These are phyloP conservation scores for Paradoxurus hermaphroditus DNA, from an alignment of 2,113 vertebrate genomes.

Conservation along the genomic window DNA sequence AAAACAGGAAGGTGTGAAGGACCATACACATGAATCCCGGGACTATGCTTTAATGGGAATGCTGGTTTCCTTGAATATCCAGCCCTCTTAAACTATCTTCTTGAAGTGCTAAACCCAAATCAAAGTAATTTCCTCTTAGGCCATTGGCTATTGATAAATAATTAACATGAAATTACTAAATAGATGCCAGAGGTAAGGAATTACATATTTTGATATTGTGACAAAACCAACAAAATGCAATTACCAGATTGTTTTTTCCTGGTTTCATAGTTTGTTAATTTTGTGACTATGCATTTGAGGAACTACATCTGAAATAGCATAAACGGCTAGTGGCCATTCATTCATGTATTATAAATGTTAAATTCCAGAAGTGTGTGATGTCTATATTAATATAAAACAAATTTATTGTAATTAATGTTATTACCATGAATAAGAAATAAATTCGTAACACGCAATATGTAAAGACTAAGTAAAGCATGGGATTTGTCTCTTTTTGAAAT, in stretches of 20 bases:
- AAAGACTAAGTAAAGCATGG: constrained; percentile 71
- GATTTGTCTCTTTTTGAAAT: constrained; percentile 61
- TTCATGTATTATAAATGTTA: constrained; percentile 43
- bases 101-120: neutral
- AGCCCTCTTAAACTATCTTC: neutral
- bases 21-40: neutral
- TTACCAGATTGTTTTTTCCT: neutral
- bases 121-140: constrained; percentile 54
- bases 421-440: constrained; percentile 76
- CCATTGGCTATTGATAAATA: constrained; percentile 42
- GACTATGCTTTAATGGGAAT: neutral
- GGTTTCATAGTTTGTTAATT: constrained; percentile 58
- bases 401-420: constrained; percentile 77
- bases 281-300: constrained; percentile 57
- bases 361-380: constrained; percentile 39
- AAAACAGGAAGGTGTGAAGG: neutral
- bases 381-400: constrained; percentile 63
- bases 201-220: constrained; percentile 48
- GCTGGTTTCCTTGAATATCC: neutral
- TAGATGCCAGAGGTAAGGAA: constrained; percentile 46
- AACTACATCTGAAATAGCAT: constrained; percentile 12
- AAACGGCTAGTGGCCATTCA: constrained; percentile 53
- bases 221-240: constrained; percentile 54
- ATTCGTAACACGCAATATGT: constrained; percentile 68
- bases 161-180: constrained; percentile 46